Evolutionary conservation across 2,797 vertebrate species (phyloP).

Genomic region (Myripristis jacobus): DNA sequence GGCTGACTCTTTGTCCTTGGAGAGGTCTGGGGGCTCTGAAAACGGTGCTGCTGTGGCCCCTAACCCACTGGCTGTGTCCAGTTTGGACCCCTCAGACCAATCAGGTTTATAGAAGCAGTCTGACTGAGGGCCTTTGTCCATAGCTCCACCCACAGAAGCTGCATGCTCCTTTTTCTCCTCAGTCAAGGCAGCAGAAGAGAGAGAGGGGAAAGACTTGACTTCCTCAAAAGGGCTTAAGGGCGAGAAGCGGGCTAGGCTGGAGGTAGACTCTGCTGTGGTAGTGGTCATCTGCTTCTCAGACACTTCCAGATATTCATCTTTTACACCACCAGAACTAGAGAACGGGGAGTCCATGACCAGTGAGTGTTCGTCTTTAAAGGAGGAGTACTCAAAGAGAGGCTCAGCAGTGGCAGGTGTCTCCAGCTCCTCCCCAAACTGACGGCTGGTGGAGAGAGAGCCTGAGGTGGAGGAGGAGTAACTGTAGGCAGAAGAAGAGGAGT

Average conservation of each 20-base stretch:
- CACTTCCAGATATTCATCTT: constrained; percentile 94
- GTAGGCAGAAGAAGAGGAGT: constrained; percentile 87
- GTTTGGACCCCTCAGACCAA: constrained; percentile 74
- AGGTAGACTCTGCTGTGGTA: constrained; percentile 81
- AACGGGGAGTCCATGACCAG: constrained; percentile 77
- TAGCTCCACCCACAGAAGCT: constrained; percentile 62
- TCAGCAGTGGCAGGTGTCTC: constrained; percentile 83
- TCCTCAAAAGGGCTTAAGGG: constrained; percentile 85
- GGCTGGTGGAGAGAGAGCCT: constrained; percentile 87
- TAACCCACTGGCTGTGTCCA: constrained; percentile 66
- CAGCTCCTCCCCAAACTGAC: constrained; percentile 85
- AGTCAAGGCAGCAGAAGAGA: constrained; percentile 68
- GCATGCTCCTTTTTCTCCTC: constrained; percentile 78
- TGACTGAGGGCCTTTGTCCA: constrained; percentile 80
- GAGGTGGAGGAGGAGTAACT: constrained; percentile 89
- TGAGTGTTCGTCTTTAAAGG: constrained; percentile 86
- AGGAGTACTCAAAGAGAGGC: constrained; percentile 86
- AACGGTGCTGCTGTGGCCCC: constrained; percentile 72
- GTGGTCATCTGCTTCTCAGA: constrained; percentile 84
- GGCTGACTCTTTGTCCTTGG: constrained; percentile 79
- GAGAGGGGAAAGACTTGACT: constrained; percentile 79
- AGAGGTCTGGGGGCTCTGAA: constrained; percentile 66
- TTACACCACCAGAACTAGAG: constrained; percentile 76
- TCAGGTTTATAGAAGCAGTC: constrained; percentile 85
- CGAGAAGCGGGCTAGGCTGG: constrained; percentile 85